Percentiles rank a stretch among this genome's conserved stretches.
Conservation (phyloP, 2,888 invertebrate species). For the Apamea crenata region DNA sequence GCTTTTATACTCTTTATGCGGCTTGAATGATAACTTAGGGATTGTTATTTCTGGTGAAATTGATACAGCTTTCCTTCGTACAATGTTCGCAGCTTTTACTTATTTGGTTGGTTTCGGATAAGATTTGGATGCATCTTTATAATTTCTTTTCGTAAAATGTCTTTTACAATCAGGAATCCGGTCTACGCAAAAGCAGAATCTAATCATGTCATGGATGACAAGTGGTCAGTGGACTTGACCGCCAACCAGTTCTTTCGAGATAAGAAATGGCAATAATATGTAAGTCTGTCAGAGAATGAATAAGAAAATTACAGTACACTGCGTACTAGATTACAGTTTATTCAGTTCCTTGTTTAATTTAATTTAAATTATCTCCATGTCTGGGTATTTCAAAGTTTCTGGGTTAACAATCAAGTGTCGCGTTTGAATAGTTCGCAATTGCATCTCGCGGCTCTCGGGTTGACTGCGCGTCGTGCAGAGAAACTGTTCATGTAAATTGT, state of each 20-base stretch:
- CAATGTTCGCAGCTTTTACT: not conserved
- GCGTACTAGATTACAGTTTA: conserved; percentile 37
- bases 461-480: conserved; percentile 59
- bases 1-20: conserved; percentile 15
- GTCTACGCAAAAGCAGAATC: not conserved
- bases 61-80: not conserved
- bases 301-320: conserved; percentile 41
- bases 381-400: conserved; percentile 56
- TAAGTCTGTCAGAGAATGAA: conserved; percentile 26
- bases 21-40: not conserved
- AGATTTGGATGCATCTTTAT: not conserved
- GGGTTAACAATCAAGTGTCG: conserved; percentile 63
- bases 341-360: conserved; percentile 56
- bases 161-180: not conserved
- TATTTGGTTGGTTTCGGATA: not conserved
- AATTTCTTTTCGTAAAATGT: not conserved
- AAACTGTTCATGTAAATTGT: conserved; percentile 59
- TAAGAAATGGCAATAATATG: conserved; percentile 14
- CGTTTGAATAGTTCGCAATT: conserved; percentile 62
- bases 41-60: not conserved
- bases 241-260: conserved; percentile 32
- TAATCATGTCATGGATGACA: conserved; percentile 24
- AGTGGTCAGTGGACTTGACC: conserved; percentile 10
- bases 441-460: conserved; percentile 43
- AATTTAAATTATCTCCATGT: conserved; percentile 63